These are phyloP conservation scores for Cyclina sinensis DNA, from an alignment of 1,140 invertebrate species.

Conservation along the genomic window DNA sequence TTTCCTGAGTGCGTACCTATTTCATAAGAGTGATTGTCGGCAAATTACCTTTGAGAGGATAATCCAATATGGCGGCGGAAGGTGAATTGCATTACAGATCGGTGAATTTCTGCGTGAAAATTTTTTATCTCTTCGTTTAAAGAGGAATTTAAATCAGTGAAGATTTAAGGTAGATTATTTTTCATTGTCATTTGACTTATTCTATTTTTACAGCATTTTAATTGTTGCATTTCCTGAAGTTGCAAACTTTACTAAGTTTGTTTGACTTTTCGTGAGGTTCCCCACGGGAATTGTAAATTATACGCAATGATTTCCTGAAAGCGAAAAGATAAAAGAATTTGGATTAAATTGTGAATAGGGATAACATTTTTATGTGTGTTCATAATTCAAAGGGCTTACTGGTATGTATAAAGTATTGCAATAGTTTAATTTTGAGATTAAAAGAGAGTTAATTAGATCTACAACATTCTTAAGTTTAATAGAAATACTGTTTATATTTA, in stretches of 20 bases:
- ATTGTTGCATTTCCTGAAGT: slow-evolving; percentile 13
- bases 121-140: neutral
- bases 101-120: slow-evolving; percentile 5
- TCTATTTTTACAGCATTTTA: neutral
- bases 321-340: too few relatives aligned
- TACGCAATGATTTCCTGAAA: too few relatives aligned
- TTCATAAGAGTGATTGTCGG: slow-evolving; percentile 22
- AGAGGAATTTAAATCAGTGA: neutral
- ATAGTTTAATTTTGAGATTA: too few relatives aligned
- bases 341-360: too few relatives aligned
- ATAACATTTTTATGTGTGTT: too few relatives aligned
- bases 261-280: slow-evolving; percentile 53
- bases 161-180: slow-evolving; percentile 6
- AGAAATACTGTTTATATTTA: neutral
- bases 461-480: neutral
- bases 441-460: too few relatives aligned
- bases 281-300: neutral
- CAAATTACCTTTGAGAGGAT: slow-evolving; percentile 32
- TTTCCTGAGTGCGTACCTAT: too few relatives aligned
- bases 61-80: slow-evolving; percentile 48
- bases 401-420: too few relatives aligned
- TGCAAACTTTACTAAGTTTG: slow-evolving; percentile 39
- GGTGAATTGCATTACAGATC: neutral
- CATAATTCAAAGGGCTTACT: too few relatives aligned
- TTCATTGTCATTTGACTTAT: neutral